Evolutionary conservation across 1,140 invertebrate species (phyloP).

Genomic region (Sycobia sp.): DNA sequence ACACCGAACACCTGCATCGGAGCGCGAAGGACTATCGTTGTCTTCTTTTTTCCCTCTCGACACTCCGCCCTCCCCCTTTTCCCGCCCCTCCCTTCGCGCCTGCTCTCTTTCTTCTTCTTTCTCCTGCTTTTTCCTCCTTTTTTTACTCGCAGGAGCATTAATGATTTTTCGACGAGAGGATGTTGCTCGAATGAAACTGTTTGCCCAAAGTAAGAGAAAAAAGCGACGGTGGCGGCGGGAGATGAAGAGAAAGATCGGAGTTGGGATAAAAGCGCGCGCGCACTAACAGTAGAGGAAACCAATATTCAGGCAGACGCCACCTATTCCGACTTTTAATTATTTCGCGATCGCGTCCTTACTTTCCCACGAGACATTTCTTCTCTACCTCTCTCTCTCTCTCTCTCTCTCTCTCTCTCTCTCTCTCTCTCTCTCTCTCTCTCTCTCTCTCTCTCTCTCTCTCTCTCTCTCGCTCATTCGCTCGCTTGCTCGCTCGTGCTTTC

Average conservation of each 20-base stretch:
- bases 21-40: background rate
- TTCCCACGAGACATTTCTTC: slow-evolving; percentile 9
- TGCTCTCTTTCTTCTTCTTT: too few species aligned
- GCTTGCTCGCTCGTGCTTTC: background rate
- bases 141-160: background rate
- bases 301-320: slow-evolving; percentile 28
- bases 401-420: background rate
- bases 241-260: too few species aligned
- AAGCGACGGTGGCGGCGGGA: background rate
- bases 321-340: slow-evolving; percentile 31
- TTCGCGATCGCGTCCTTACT: slow-evolving; percentile 19
- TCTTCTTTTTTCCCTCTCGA: too few species aligned
- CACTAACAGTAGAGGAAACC: slow-evolving; percentile 22
- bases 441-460: background rate
- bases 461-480: background rate
- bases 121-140: background rate
- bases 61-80: background rate
- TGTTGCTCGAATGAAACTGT: slow-evolving; percentile 18
- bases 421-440: background rate
- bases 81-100: background rate
- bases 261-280: background rate
- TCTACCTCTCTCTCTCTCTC: background rate
- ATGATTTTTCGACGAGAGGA: slow-evolving; percentile 30
- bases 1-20: background rate
- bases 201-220: too few species aligned